Conservation (phyloP, 2,888 invertebrate genomes). For the Euspilapteryx auroguttella region DNA sequence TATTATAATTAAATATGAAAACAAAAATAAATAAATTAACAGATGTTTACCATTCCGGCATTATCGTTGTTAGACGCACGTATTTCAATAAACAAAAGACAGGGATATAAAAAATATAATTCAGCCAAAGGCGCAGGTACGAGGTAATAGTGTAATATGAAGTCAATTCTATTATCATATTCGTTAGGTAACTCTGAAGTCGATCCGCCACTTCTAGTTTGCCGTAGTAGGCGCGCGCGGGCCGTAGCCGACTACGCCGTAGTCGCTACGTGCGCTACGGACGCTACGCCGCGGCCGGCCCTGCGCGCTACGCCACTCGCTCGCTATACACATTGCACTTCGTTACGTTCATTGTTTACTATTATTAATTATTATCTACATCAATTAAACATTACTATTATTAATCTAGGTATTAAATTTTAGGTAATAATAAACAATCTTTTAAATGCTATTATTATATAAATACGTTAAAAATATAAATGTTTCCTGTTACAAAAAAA, state of each 20-base stretch:
- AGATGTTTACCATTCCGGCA: conserved; percentile 34
- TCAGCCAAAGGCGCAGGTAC: conserved; percentile 53
- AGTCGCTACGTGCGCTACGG: conserved; percentile 10
- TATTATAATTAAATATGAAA: conserved; percentile 30
- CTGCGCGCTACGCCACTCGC: conserved; percentile 17
- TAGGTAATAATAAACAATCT: conserved; percentile 64
- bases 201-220: conserved; percentile 43
- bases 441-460: conserved; percentile 64
- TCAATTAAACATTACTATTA: conserved; percentile 62
- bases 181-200: conserved; percentile 48
- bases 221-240: conserved; percentile 19
- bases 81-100: conserved; percentile 53
- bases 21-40: conserved; percentile 30
- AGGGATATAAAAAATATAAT: conserved; percentile 46
- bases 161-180: conserved; percentile 61
- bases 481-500: conserved; percentile 64
- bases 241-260: conserved; percentile 7
- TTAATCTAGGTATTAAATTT: conserved; percentile 60
- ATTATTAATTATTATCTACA: conserved; percentile 55
- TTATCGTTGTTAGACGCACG: conserved; percentile 37
- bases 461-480: conserved; percentile 64
- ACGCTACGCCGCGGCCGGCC: conserved; percentile 12
- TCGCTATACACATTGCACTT: conserved; percentile 41
- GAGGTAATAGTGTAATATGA: conserved; percentile 57
- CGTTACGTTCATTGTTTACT: conserved; percentile 37